Percentiles rank a stretch among this genome's conserved stretches.
phyloP scores from a whole-genome alignment of 1,140 invertebrate genomes.

The Drosophila kepulauana region DNA sequence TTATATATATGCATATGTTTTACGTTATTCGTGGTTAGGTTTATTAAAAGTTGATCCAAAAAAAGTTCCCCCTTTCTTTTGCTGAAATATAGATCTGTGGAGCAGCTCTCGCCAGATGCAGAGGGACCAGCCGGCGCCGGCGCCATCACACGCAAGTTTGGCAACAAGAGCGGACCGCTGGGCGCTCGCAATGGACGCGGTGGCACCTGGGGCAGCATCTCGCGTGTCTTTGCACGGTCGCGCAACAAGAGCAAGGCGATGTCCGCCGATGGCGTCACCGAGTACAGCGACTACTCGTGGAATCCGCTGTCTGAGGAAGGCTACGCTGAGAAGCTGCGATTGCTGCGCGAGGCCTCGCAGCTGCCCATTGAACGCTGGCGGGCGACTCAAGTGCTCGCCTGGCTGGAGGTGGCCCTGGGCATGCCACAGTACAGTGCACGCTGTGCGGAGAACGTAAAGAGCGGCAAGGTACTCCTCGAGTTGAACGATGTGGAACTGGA shows the following conservation, averaged over 20 bases:
- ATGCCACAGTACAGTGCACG: slow-evolving; percentile 96
- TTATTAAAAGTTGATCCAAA: too few relatives aligned
- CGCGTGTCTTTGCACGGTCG: slow-evolving; percentile 93
- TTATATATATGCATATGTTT: too few relatives aligned
- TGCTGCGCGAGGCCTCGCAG: slow-evolving; percentile 93
- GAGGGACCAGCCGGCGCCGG: slow-evolving; percentile 86
- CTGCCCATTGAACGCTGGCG: slow-evolving; percentile 96
- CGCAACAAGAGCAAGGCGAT: slow-evolving; percentile 91
- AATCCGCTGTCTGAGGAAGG: slow-evolving; percentile 94
- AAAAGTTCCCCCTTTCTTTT: background rate
- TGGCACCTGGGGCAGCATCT: slow-evolving; percentile 92
- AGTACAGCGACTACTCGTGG: slow-evolving; percentile 86
- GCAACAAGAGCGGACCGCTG: slow-evolving; percentile 81
- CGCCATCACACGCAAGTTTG: slow-evolving; percentile 82
- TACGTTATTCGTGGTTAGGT: too few relatives aligned
- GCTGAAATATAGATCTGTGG: slow-evolving; percentile 89
- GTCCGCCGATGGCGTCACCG: slow-evolving; percentile 84
- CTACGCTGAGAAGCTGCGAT: slow-evolving; percentile 92
- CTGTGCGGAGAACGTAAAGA: slow-evolving; percentile 97
- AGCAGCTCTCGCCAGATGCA: slow-evolving; percentile 86
- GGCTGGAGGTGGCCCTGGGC: slow-evolving; percentile 96
- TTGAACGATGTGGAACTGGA: slow-evolving; percentile 95
- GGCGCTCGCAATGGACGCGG: slow-evolving; percentile 87
- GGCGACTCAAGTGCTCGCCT: slow-evolving; percentile 95
- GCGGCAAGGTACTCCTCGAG: slow-evolving; percentile 96